Base-by-base conservation (phyloP, 1,140 invertebrate species). In the Geopemphigus sp. region DNA sequence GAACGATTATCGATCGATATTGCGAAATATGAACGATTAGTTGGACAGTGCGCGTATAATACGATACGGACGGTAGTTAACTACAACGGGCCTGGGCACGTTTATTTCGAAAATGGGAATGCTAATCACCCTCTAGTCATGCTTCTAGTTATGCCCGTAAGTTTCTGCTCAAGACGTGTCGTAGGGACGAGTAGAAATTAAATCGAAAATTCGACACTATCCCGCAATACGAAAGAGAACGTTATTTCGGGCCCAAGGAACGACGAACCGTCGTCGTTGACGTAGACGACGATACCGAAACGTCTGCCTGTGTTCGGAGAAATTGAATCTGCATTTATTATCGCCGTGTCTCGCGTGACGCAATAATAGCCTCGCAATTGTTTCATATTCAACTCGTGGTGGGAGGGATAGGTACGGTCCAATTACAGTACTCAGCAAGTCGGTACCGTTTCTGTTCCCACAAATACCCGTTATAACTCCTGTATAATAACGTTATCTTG, bases 311-410 rank as follows among this genome's bases (percentile, higher is more conserved):
- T 61, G 10, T 24, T 61, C 59, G 39, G 29, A 70, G 45, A 53
- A 70, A 70, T 70, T 70, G 66, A 70, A 70, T 70, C 50, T 70
- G 26, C 66, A 70, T 70, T 68, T 50, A 68, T 68, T 68, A 68
- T 50, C 47, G 47, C 57, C 12, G 57, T 59, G 24, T 61, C 24
- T 6, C 22, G 56, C 56, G 56, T 54, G 14, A 53, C 50, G 50
- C 10, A 8, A 15, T 53, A 22, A 56, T 56, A 45, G 64, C 29
- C 61, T 64, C 61, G 61, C 61, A 64, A 64, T 68, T 47, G 64
- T 68, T 68, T 47, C 64, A 12, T n/a, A n/a, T 68, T 24, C 32
- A 5, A 22, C 64, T 47, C 64, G 39, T 17, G 45, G 5, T 3
- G n/a, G 39, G 45, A 15, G 50, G 24, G 22, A 24, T 22, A 4